Evolutionary conservation across 2,888 invertebrate genomes (phyloP).

Genomic region (Sphecodes monilicornis): DNA sequence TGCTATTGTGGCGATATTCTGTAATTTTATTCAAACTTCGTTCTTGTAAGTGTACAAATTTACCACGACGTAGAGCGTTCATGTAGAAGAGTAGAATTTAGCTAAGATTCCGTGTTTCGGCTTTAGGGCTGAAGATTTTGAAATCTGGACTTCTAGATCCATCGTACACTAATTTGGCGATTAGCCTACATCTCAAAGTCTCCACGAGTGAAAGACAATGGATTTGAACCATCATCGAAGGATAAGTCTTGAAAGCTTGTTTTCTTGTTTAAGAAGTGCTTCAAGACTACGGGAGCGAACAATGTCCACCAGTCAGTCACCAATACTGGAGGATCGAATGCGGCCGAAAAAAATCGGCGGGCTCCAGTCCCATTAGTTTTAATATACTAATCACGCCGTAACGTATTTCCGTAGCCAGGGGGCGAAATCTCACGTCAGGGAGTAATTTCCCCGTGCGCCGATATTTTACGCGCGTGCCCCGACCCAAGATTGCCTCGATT

Average conservation of each 20-base stretch:
- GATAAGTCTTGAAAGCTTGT: no score
- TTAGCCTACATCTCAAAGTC: no score
- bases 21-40: no score
- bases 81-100: no score
- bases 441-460: constrained; percentile 81
- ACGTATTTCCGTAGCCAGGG: constrained; percentile 71
- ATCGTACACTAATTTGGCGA: neutral
- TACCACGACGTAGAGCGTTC: no score
- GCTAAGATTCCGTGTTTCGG: no score
- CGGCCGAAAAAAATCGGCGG: constrained; percentile 41
- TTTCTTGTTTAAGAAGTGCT: neutral
- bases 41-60: no score
- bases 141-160: neutral
- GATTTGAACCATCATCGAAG: no score
- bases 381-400: constrained; percentile 77
- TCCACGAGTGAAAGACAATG: neutral
- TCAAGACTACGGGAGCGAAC: no score
- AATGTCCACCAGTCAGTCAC: neutral
- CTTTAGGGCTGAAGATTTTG: no score
- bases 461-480: constrained; percentile 82
- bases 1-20: neutral
- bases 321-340: neutral
- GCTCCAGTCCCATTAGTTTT: constrained; percentile 65
- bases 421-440: constrained; percentile 80
- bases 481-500: constrained; percentile 79